Evolutionary conservation across 2,888 invertebrate genomes (phyloP), one percentile per base, ranked within the genome.

Genomic region (Mesochorus sp.): DNA sequence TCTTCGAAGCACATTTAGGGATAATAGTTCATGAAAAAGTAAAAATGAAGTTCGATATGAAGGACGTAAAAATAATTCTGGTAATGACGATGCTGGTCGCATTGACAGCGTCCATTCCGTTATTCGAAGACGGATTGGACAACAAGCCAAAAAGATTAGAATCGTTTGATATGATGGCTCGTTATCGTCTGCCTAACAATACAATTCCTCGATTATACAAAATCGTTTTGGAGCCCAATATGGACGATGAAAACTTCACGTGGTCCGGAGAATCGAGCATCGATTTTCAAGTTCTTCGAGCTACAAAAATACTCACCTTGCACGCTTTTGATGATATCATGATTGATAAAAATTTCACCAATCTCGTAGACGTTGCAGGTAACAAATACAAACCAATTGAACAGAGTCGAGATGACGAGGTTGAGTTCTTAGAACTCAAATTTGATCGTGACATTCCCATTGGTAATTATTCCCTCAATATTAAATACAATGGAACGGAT

Each of bases 401-500:
- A 24, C 82, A 82, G n/a, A 17, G 17, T 61, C 78, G 75, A 17
- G 78, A 80, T 51, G 1, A n/a, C 1, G 44, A 62, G 14, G 31
- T 76, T 8, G 78, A 82, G 10, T 80, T 81, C 8, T 76, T 82
- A 31, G 76, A 55, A n/a, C 5, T 82, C 6, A 21, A 44, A 57
- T 81, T 82, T 26, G 28, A 64, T 24, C 39, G 44, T 6, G 55
- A 71, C 28, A 53, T 82, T 39, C 44, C 70, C n/a, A 37, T 82
- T 47, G 91, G 92, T 4, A 93, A 93, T 84, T 94, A 94, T 78
- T 93, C 92, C 0, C 85, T 94, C 21, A 92, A 93, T 82, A 85
- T 94, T 3, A 91, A 92, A 0, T 94, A 93, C 86, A 88, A 91
- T 24, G 94, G 94, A 5, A 88, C 87, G 28, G 93, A 94, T 19